Conservation (phyloP, 2,113 vertebrate genomes). For the Gnathonemus echidnorhynchus region DNA sequence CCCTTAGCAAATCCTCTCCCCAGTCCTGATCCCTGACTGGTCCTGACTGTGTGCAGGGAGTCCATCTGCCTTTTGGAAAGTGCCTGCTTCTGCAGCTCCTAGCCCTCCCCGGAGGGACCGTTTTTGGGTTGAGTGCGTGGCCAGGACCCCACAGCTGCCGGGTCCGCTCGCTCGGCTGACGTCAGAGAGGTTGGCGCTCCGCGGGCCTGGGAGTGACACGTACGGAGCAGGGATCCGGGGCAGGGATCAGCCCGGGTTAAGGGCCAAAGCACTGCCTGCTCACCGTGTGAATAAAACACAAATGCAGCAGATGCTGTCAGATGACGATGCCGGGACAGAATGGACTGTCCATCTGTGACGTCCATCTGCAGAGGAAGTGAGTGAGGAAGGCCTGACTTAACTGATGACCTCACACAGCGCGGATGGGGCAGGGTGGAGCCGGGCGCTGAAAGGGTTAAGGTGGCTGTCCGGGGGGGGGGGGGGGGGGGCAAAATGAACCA, state of each 20-base stretch:
- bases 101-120: neutral
- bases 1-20: neutral
- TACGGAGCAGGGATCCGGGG: neutral
- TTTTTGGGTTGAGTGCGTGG: neutral
- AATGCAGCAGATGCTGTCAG: neutral
- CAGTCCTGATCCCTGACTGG: neutral
- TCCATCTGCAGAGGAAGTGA: neutral
- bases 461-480: neutral
- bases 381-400: neutral
- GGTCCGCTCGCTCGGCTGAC: neutral
- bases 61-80: neutral
- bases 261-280: neutral
- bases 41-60: neutral
- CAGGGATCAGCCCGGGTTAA: neutral
- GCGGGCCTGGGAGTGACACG: neutral
- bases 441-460: neutral
- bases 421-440: neutral
- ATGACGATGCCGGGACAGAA: neutral
- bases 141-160: neutral
- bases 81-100: neutral
- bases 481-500: neutral
- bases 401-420: neutral
- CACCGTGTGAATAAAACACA: neutral
- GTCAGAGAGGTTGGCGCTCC: neutral
- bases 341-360: neutral